A percentile compares a stretch with the other conserved stretches of the same genome.
Evolutionary conservation across 2,113 vertebrate species (phyloP).

Genomic region (Climacteris rufus): DNA sequence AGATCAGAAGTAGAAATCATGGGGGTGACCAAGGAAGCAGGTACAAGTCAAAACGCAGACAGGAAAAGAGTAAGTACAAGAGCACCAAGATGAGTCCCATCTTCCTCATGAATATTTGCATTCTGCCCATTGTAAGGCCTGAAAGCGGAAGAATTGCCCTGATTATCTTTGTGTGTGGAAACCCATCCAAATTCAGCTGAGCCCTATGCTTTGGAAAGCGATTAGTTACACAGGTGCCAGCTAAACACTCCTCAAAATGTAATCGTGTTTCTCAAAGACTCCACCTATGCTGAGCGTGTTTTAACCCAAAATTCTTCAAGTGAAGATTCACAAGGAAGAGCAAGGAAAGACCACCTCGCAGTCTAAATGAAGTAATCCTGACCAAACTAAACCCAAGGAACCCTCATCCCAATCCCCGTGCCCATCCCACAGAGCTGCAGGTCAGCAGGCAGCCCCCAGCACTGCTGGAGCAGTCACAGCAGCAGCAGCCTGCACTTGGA

Average conservation of each 20-base stretch:
- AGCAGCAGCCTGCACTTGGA: neutral
- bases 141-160: neutral
- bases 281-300: neutral
- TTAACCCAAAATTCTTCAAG: neutral
- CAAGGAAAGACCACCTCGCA: neutral
- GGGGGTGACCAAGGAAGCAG: neutral
- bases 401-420: neutral
- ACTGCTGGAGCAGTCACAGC: neutral
- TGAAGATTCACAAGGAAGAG: neutral
- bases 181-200: neutral
- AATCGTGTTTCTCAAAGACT: neutral
- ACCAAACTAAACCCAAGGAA: neutral
- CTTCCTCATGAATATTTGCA: neutral
- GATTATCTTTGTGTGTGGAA: neutral
- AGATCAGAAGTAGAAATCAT: neutral
- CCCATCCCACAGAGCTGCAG: too few relatives aligned
- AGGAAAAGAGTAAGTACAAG: neutral
- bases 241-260: neutral
- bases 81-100: neutral
- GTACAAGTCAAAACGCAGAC: neutral
- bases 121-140: neutral
- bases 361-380: neutral
- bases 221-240: neutral
- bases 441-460: accelerated
- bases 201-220: neutral